Conservation (phyloP, 2,888 invertebrate species). For the Pseudococcus longispinus region DNA sequence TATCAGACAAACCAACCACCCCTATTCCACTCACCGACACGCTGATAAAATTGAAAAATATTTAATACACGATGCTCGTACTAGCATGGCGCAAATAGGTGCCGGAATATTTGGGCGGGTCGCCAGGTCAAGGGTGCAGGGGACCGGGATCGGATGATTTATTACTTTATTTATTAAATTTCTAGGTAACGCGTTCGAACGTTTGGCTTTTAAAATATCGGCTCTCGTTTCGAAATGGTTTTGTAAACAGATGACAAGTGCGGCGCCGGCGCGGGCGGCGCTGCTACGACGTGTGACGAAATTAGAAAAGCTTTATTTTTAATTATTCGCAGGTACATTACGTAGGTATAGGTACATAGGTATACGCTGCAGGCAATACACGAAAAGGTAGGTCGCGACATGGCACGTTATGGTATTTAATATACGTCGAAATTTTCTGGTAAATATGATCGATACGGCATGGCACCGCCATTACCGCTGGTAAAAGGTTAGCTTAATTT, state of each 20-base stretch:
- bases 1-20: background rate
- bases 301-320: conserved; percentile 31
- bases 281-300: conserved; percentile 6
- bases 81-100: background rate
- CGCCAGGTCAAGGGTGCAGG: background rate
- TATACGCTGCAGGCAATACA: background rate
- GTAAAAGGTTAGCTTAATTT: background rate
- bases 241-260: background rate
- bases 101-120: background rate
- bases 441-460: background rate
- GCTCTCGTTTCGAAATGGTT: conserved; percentile 19
- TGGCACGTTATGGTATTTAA: background rate
- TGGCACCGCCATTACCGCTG: background rate
- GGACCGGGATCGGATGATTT: background rate
- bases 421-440: conserved; percentile 15
- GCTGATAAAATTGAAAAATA: background rate
- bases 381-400: too few species aligned
- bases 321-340: conserved; percentile 1
- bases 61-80: background rate
- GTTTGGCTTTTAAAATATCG: conserved; percentile 28
- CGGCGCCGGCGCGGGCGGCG: background rate
- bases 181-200: conserved; percentile 27
- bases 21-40: background rate
- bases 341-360: background rate
- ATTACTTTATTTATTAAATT: conserved; percentile 34